phyloP scores from a whole-genome alignment of 2,888 invertebrate species.

The Ormyrus nitidulus region DNA sequence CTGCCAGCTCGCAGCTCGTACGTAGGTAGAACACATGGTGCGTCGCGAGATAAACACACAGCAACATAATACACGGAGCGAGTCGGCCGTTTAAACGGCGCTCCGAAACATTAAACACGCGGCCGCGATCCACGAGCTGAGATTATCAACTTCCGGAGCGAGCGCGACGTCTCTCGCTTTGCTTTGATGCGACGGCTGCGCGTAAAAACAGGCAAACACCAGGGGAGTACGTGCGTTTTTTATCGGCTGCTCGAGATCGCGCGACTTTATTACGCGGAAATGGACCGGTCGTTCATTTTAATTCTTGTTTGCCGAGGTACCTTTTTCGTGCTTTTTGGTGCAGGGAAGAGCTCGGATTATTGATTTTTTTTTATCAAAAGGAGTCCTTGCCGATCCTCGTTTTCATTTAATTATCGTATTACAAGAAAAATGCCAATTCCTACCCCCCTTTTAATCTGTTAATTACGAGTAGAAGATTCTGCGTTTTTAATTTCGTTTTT shows the following conservation, averaged over 20 bases:
- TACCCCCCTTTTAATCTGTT: neutral
- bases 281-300: neutral
- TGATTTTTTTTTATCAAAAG: too few species aligned
- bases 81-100: constrained; percentile 6
- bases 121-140: constrained; percentile 14
- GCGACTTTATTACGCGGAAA: neutral
- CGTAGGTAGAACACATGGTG: too few species aligned
- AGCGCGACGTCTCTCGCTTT: neutral
- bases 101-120: constrained; percentile 27
- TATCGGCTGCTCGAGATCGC: neutral
- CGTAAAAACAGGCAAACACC: too few species aligned
- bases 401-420: too few species aligned
- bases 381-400: too few species aligned
- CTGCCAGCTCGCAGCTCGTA: too few species aligned
- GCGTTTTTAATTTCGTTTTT: neutral
- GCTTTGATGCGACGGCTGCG: neutral
- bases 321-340: too few species aligned
- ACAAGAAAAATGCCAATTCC: too few species aligned
- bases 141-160: constrained; percentile 44
- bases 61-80: too few species aligned
- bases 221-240: neutral
- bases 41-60: too few species aligned
- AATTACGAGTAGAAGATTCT: neutral
- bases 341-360: too few species aligned
- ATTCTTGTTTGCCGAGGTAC: too few species aligned